Base-by-base conservation (phyloP, 1,140 invertebrate species). In the Apis florea region DNA sequence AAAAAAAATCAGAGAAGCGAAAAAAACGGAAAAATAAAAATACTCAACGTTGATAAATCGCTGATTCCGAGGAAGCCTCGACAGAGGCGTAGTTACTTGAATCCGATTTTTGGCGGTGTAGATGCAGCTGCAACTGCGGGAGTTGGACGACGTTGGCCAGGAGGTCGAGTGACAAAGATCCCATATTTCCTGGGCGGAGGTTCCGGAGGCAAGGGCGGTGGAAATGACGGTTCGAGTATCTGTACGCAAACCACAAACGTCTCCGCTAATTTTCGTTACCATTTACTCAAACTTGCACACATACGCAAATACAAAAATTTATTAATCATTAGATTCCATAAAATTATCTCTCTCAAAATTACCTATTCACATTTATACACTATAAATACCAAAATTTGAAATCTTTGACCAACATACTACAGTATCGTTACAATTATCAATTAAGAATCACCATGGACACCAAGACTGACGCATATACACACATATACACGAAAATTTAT, bases 181-280 rank as follows among this genome's bases (percentile, higher is more conserved):
- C 90, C 90, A 67, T 92, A 92, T 49, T 92, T 92, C 40, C 89
- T 84, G 59, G 85, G 90, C 56, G 90, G 88, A 49, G 89, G 90
- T 77, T 90, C 86, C 66, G 87, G 83, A 49, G 89, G 88, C 15
- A 69, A 26, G 1, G 88, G 69, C 68, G 90, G 88, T 63, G 89
- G 89, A 68, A 92, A 92, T 49, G 90, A 91, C 78, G 91, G 90
- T 69, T 91, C 90, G 74, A 92, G 86, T 59, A 92, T 87, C 91
- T 92, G 80, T 17, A 66, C 72, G 10, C 15, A 15, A 40, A 19
- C 17, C 8, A 17, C 2, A 15, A 66, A 63, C 19, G 15, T 21
- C 21, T 49, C 12, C 2, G 21, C 8, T 68, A 21, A 67, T 47
- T 67, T 24, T 13, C 40, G 15, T 24, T 24, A 15, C 6, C 0